Percentiles rank a stretch among this genome's conserved stretches.
Evolutionary conservation across 2,888 invertebrate species (phyloP).

Genomic region (Phortica magna): DNA sequence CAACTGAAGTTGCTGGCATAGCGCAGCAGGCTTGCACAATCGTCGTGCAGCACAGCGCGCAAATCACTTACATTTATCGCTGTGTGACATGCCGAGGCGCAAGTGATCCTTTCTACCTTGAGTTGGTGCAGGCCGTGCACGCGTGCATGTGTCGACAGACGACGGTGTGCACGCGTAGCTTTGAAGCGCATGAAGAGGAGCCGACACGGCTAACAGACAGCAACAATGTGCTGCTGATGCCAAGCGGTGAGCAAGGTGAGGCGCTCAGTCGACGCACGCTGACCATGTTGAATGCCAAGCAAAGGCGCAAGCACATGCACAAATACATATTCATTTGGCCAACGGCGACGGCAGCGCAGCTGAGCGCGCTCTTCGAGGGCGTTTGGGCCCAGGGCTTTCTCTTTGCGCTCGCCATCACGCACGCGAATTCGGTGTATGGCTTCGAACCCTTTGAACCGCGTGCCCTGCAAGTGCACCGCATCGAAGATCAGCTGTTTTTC

Average conservation of each 20-base stretch:
- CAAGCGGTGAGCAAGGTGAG: conserved; percentile 44
- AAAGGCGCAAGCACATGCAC: conserved; percentile 62
- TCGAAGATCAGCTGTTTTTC: conserved; percentile 38
- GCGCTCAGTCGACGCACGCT: conserved; percentile 52
- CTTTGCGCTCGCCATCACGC: conserved; percentile 60
- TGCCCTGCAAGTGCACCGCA: conserved; percentile 53
- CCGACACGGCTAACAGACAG: conserved; percentile 59
- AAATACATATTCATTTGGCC: conserved; percentile 71
- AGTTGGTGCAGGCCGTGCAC: conserved; percentile 43
- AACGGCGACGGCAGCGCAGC: conserved; percentile 31
- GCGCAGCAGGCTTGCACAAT: conserved; percentile 51
- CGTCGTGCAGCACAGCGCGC: conserved; percentile 46
- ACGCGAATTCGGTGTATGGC: conserved; percentile 51
- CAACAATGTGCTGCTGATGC: conserved; percentile 61
- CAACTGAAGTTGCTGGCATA: neutral
- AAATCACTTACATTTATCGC: conserved; percentile 58
- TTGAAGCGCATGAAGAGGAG: conserved; percentile 54
- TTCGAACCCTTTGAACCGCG: conserved; percentile 66
- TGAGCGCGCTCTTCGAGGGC: conserved; percentile 54
- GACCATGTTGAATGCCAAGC: conserved; percentile 60
- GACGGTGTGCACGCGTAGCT: conserved; percentile 47
- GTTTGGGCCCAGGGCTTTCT: conserved; percentile 66
- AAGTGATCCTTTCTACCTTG: neutral
- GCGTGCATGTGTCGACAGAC: neutral
- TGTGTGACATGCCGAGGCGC: conserved; percentile 52